A percentile compares a stretch with the other conserved stretches of the same genome.
phyloP scores from a whole-genome alignment of 2,888 invertebrate genomes.

The Hybos culiciformis region DNA sequence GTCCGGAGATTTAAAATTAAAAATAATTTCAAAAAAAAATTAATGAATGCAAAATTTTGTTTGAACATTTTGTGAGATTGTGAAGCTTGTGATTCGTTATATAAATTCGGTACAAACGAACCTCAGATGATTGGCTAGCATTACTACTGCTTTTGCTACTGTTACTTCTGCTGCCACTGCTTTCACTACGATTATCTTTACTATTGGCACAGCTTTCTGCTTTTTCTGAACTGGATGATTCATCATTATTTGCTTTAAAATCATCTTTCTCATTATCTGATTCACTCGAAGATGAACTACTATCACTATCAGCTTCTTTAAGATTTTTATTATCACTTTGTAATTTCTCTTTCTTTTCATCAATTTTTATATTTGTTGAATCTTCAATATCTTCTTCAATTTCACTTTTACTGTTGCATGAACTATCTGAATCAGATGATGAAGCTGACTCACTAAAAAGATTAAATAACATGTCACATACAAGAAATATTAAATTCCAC shows the following conservation, averaged over 20 bases:
- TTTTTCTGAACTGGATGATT: conserved; percentile 12
- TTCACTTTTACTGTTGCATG: no score
- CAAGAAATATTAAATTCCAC: no score
- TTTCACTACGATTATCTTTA: no score
- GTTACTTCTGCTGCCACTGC: conserved; percentile 29
- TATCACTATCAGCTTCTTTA: conserved; percentile 16
- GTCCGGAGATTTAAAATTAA: no score
- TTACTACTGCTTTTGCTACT: no score
- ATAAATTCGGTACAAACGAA: neutral
- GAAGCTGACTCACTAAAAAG: no score
- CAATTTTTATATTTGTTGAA: conserved; percentile 10
- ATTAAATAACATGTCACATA: no score
- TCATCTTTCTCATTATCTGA: conserved; percentile 11
- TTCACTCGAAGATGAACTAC: conserved; percentile 14
- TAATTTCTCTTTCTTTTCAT: conserved; percentile 13
- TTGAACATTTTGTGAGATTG: no score
- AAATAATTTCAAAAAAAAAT: no score
- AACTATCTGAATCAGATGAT: neutral
- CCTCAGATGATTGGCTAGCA: no score
- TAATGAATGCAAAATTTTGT: no score
- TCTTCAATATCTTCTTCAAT: conserved; percentile 9
- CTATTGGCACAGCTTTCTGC: conserved; percentile 21
- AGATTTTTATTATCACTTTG: conserved; percentile 17
- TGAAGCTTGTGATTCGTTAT: no score
- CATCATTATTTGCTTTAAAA: conserved; percentile 4